Evolutionary conservation across 2,113 vertebrate species (phyloP).

Genomic region (Bubalus kerabau): DNA sequence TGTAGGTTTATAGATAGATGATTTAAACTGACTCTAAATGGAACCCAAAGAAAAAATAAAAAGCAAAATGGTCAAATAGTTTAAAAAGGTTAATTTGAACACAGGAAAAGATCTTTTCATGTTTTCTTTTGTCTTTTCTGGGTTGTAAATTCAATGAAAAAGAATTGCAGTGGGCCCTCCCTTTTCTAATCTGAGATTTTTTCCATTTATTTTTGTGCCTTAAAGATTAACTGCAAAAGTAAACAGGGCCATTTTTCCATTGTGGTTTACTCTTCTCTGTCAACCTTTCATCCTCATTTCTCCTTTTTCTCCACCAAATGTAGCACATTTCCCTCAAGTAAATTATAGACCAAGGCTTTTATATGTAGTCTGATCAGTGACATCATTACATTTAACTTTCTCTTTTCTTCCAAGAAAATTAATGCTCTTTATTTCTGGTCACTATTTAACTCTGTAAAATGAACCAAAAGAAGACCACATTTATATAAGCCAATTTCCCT

Average conservation of each 20-base stretch:
- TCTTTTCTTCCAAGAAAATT: conserved; percentile 24
- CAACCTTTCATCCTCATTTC: conserved; percentile 23
- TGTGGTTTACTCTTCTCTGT: conserved; percentile 58
- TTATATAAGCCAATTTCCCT: conserved; percentile 3
- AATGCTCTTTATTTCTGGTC: conserved; percentile 38
- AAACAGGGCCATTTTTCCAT: conserved; percentile 73
- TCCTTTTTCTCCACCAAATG: conserved; percentile 17
- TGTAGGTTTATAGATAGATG: conserved; percentile 48
- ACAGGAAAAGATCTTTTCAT: background rate
- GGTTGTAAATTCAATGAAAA: background rate
- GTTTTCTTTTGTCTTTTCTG: conserved; percentile 21
- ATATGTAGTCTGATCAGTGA: background rate
- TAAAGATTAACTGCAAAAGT: conserved; percentile 78
- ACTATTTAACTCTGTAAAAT: conserved; percentile 33
- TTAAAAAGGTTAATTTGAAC: conserved; percentile 45
- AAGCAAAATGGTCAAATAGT: background rate
- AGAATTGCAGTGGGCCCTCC: background rate
- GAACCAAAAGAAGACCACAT: conserved; percentile 30
- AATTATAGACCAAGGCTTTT: conserved; percentile 25
- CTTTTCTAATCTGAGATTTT: conserved; percentile 61
- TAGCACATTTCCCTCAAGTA: background rate
- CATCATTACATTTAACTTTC: conserved; percentile 9
- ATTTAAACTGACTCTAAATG: conserved; percentile 61
- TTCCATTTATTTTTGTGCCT: conserved; percentile 85
- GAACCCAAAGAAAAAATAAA: conserved; percentile 43